Percentiles rank a stretch among this genome's conserved stretches.
These are phyloP conservation scores for Drosophila pseudotalamancana DNA, from an alignment of 2,888 invertebrate species.

Conservation along the genomic window DNA sequence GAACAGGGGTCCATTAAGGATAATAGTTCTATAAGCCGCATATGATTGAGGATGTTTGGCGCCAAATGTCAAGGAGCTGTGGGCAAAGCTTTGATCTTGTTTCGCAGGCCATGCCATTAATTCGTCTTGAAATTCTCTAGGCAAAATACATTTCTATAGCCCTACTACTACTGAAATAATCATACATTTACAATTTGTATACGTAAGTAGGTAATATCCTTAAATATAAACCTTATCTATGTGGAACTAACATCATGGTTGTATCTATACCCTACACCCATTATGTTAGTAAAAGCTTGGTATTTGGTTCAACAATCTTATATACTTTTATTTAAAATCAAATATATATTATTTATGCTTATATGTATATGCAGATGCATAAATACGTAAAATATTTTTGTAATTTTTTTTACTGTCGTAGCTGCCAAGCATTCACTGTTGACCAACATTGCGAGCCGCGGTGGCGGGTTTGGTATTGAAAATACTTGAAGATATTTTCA, in stretches of 20 bases:
- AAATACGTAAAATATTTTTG: too few relatives aligned
- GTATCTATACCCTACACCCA: too few relatives aligned
- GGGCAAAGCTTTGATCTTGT: conserved; percentile 69
- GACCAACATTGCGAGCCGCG: conserved; percentile 12
- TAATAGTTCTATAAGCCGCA: neutral
- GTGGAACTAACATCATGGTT: too few relatives aligned
- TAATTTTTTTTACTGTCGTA: too few relatives aligned
- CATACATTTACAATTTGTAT: too few relatives aligned
- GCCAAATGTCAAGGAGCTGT: conserved; percentile 64
- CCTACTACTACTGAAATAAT: neutral
- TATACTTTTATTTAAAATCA: too few relatives aligned
- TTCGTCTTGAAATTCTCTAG: conserved; percentile 32
- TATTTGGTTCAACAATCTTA: too few relatives aligned
- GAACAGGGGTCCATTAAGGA: neutral
- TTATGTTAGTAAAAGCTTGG: too few relatives aligned
- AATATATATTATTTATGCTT: too few relatives aligned
- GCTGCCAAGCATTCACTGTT: neutral
- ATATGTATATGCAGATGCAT: too few relatives aligned
- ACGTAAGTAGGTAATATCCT: too few relatives aligned
- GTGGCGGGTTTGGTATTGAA: conserved; percentile 9
- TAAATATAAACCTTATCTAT: too few relatives aligned
- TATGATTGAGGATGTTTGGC: conserved; percentile 27
- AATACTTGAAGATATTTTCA: conserved; percentile 24
- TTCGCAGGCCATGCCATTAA: conserved; percentile 32
- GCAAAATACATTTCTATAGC: conserved; percentile 11